These are phyloP conservation scores for Pomacea maculata DNA, from an alignment of 1,140 invertebrate species.

Conservation along the genomic window DNA sequence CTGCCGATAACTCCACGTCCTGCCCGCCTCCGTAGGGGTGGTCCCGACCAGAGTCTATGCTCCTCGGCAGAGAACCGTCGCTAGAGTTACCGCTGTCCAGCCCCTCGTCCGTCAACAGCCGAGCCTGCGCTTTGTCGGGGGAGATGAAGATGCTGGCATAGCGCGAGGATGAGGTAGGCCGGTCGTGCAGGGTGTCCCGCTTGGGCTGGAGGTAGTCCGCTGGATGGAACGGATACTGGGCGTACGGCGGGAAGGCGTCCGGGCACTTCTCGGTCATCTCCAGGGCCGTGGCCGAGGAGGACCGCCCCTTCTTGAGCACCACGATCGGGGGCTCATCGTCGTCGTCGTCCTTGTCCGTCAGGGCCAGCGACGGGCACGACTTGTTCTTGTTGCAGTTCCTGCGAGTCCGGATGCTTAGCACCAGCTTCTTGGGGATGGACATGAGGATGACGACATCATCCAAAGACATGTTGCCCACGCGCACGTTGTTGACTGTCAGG, in stretches of 20 bases:
- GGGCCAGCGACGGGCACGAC: conserved; percentile 58
- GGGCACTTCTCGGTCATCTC: conserved; percentile 85
- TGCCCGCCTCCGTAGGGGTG: not conserved
- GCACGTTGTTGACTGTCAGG: conserved; percentile 95
- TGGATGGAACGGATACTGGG: conserved; percentile 38
- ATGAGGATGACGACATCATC: conserved; percentile 99
- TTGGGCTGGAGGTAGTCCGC: conserved; percentile 38
- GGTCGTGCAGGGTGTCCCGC: conserved; percentile 29
- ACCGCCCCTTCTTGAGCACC: conserved; percentile 83
- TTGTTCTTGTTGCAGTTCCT: conserved; percentile 61
- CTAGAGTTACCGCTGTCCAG: conserved; percentile 56
- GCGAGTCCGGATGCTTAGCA: conserved; percentile 83
- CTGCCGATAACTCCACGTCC: conserved; percentile 39
- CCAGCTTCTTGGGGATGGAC: conserved; percentile 95
- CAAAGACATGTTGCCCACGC: conserved; percentile 95
- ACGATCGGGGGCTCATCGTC: conserved; percentile 80
- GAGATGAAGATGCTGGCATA: conserved; percentile 62
- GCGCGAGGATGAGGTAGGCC: conserved; percentile 46
- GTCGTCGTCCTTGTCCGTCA: conserved; percentile 72
- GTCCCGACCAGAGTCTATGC: conserved; percentile 46
- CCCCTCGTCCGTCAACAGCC: conserved; percentile 50
- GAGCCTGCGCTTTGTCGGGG: conserved; percentile 57
- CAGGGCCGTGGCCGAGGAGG: conserved; percentile 57
- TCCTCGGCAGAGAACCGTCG: conserved; percentile 56
- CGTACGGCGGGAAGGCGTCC: conserved; percentile 65